phyloP scores from a whole-genome alignment of 1,140 invertebrate genomes.

The Coelopa frigida region DNA sequence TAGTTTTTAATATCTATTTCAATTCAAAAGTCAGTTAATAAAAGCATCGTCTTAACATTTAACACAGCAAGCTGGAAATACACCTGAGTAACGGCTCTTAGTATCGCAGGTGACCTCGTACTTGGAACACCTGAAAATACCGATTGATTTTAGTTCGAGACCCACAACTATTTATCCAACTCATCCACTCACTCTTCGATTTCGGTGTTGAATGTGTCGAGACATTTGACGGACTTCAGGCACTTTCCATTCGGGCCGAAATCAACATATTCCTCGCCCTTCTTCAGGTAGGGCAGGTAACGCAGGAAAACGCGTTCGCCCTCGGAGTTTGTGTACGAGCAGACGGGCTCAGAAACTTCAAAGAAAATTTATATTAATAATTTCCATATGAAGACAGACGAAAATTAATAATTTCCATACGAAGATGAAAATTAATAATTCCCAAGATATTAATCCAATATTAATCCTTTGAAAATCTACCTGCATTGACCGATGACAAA shows the following conservation, averaged over 20 bases:
- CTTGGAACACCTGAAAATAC: slow-evolving; percentile 22
- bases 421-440: too few relatives aligned
- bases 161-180: background rate
- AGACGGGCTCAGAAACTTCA: slow-evolving; percentile 28
- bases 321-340: slow-evolving; percentile 30
- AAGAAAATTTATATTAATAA: background rate
- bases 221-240: slow-evolving; percentile 31
- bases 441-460: too few relatives aligned
- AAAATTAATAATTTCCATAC: too few relatives aligned
- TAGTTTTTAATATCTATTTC: too few relatives aligned
- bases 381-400: too few relatives aligned
- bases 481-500: too few relatives aligned
- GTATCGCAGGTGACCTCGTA: slow-evolving; percentile 30
- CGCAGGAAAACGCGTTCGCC: slow-evolving; percentile 36
- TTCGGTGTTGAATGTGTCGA: slow-evolving; percentile 31
- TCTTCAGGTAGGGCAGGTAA: slow-evolving; percentile 28
- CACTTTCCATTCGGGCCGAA: slow-evolving; percentile 36
- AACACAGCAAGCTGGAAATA: slow-evolving; percentile 37
- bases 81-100: slow-evolving; percentile 31
- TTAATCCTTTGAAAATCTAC: too few relatives aligned
- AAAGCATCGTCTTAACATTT: slow-evolving; percentile 22
- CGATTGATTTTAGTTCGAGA: background rate
- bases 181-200: slow-evolving; percentile 34
- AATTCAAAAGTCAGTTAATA: too few relatives aligned
- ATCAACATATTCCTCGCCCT: slow-evolving; percentile 38